Conservation (phyloP, 2,888 invertebrate genomes). For the Platynereis dumerilii region DNA sequence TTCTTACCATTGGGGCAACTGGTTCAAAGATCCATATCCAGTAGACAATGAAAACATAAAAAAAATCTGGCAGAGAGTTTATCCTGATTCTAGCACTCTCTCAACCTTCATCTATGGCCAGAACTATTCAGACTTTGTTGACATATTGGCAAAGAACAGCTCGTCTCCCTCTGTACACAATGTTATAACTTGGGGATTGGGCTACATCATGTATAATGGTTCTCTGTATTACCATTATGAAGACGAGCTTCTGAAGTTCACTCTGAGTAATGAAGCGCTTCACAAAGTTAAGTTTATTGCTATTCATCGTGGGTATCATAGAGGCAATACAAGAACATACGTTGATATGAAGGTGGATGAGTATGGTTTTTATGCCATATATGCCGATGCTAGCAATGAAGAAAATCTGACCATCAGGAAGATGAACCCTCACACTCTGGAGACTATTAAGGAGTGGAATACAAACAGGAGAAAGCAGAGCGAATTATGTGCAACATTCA, state of each 20-base stretch:
- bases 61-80: too few species aligned
- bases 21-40: too few species aligned
- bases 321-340: neutral
- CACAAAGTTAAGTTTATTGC: neutral
- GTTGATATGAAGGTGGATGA: constrained; percentile 6
- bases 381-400: neutral
- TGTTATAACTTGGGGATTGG: neutral
- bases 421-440: neutral
- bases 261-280: neutral
- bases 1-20: too few species aligned
- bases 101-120: too few species aligned
- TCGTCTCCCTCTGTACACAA: too few species aligned
- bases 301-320: too few species aligned
- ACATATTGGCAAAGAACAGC: too few species aligned
- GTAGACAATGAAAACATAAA: too few species aligned
- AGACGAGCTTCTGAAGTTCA: neutral
- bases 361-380: neutral
- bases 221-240: neutral
- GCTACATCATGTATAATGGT: neutral
- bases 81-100: too few species aligned
- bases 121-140: too few species aligned
- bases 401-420: neutral
- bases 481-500: neutral
- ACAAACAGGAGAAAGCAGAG: neutral
- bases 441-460: neutral